A percentile compares a stretch with the other conserved stretches of the same genome.
These are phyloP conservation scores for Percopsis omiscomaycus DNA, from an alignment of 2,797 vertebrate genomes.

Conservation along the genomic window DNA sequence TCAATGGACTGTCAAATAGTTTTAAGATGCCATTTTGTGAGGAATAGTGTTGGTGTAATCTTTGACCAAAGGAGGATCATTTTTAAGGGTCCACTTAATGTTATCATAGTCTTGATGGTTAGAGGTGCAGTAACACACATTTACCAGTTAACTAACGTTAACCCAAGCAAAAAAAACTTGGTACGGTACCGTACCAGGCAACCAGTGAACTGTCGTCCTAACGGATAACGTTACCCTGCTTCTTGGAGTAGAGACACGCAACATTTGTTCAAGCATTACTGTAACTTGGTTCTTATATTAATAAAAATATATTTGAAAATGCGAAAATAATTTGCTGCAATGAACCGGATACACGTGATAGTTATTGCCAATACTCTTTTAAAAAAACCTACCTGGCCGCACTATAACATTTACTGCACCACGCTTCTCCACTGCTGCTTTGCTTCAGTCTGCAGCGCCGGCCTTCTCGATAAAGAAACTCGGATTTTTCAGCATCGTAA, in stretches of 20 bases:
- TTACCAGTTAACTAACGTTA: background rate
- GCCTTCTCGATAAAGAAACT: slow-evolving; percentile 50
- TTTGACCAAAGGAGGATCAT: too few relatives aligned
- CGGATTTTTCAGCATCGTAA: slow-evolving; percentile 54
- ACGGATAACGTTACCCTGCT: slow-evolving; percentile 26
- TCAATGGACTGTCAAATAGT: too few relatives aligned
- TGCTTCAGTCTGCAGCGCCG: slow-evolving; percentile 46
- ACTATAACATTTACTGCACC: slow-evolving; percentile 30
- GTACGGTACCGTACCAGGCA: slow-evolving; percentile 1
- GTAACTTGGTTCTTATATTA: too few relatives aligned
- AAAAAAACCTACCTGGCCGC: slow-evolving; percentile 58
- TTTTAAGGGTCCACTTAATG: too few relatives aligned
- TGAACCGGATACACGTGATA: background rate
- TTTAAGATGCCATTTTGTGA: too few relatives aligned
- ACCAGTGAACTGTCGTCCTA: slow-evolving; percentile 67
- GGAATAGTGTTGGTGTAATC: too few relatives aligned
- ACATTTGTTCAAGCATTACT: too few relatives aligned
- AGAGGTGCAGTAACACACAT: slow-evolving; percentile 12
- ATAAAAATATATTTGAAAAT: too few relatives aligned
- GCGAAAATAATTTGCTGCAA: too few relatives aligned
- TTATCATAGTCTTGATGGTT: too few relatives aligned
- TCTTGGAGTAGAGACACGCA: background rate
- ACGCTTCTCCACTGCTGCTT: slow-evolving; percentile 52
- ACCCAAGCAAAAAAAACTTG: slow-evolving; percentile 45
- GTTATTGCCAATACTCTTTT: background rate